phyloP scores from a whole-genome alignment of 2,888 invertebrate species.

The Ophion slaviceki region DNA sequence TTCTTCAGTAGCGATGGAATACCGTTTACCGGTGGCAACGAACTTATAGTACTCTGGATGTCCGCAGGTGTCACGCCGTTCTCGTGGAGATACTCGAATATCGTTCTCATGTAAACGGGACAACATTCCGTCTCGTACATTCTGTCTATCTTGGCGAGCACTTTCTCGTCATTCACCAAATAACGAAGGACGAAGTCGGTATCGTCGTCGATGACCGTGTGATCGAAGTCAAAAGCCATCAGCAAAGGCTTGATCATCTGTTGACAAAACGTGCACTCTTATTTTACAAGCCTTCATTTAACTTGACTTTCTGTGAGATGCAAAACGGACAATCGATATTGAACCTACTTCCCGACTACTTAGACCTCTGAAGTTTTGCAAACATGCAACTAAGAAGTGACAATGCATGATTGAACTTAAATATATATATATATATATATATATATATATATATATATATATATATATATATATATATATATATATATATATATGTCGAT shows the following conservation, averaged over 20 bases:
- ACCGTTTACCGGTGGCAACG: slow-evolving; percentile 86
- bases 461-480: too few species aligned
- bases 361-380: too few species aligned
- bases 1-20: slow-evolving; percentile 86
- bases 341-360: too few species aligned
- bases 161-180: slow-evolving; percentile 85
- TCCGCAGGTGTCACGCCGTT: slow-evolving; percentile 84
- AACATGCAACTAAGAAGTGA: too few species aligned
- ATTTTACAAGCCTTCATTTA: too few species aligned
- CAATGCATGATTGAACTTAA: too few species aligned
- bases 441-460: too few species aligned
- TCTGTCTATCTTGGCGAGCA: slow-evolving; percentile 85
- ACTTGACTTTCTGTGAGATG: too few species aligned
- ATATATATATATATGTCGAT: too few species aligned
- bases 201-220: slow-evolving; percentile 90
- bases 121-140: slow-evolving; percentile 87
- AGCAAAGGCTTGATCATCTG: slow-evolving; percentile 82
- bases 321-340: too few species aligned
- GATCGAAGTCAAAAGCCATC: slow-evolving; percentile 92
- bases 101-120: slow-evolving; percentile 90
- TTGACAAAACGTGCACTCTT: slow-evolving; percentile 20
- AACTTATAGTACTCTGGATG: slow-evolving; percentile 85
- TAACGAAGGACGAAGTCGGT: slow-evolving; percentile 88
- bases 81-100: slow-evolving; percentile 87
- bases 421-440: too few species aligned